Evolutionary conservation across 2,113 vertebrate genomes (phyloP).

Genomic region (Pithys albifrons): DNA sequence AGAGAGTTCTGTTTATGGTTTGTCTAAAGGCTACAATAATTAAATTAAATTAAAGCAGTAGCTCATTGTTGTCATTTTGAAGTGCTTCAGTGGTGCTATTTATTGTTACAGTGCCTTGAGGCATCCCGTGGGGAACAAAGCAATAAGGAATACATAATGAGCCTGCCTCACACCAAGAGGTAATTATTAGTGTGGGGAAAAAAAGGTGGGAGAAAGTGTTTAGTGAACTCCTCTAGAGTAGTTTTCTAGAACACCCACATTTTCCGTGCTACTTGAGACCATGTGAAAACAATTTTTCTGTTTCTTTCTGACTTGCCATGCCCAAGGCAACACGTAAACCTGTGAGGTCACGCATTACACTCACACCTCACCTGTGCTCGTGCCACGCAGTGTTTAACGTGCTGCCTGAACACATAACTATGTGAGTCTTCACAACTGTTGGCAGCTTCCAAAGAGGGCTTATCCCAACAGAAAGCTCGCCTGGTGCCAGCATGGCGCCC

Average conservation of each 20-base stretch:
- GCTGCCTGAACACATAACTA: fast-evolving
- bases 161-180: neutral
- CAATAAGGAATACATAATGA: neutral
- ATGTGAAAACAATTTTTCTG: neutral
- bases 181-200: neutral
- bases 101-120: neutral
- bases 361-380: fast-evolving
- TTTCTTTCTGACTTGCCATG: neutral
- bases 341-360: neutral
- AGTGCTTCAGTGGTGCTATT: neutral
- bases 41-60: conserved; percentile 28
- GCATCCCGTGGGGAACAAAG: neutral
- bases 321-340: neutral
- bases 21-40: neutral
- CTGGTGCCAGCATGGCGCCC: neutral
- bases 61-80: neutral
- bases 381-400: fast-evolving
- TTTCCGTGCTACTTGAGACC: neutral
- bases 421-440: fast-evolving
- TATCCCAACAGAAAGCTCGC: too few relatives aligned
- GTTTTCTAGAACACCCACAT: neutral
- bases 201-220: neutral
- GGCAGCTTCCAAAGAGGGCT: fast-evolving
- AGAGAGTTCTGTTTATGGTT: neutral
- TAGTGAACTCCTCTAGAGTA: neutral